phyloP scores from a whole-genome alignment of 2,888 invertebrate species.

The Ophion slaviceki region DNA sequence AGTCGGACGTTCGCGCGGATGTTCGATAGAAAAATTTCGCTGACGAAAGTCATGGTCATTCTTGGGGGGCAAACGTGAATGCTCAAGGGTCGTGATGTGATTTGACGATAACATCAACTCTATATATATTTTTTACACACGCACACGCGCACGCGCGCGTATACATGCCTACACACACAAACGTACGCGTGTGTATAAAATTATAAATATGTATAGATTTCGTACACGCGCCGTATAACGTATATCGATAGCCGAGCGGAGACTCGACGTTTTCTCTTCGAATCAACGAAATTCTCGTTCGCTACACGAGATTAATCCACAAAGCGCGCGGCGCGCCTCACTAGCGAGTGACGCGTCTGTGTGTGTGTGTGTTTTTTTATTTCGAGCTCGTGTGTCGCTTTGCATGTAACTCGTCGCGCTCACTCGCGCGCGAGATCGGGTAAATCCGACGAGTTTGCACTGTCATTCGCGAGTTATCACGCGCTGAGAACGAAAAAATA shows the following conservation, averaged over 20 bases:
- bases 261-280: constrained; percentile 26
- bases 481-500: constrained; percentile 12
- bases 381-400: too few species aligned
- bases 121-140: constrained; percentile 21
- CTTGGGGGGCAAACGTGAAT: constrained; percentile 69
- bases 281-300: constrained; percentile 41
- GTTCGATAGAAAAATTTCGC: constrained; percentile 68
- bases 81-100: constrained; percentile 72
- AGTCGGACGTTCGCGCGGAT: constrained; percentile 49
- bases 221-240: not conserved
- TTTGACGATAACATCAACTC: constrained; percentile 49
- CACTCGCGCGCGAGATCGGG: constrained; percentile 11
- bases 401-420: constrained; percentile 4
- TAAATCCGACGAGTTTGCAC: constrained; percentile 55
- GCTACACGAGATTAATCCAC: constrained; percentile 30
- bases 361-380: not conserved
- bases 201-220: not conserved
- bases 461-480: constrained; percentile 52
- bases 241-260: constrained; percentile 14
- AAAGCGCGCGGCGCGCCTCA: constrained; percentile 5
- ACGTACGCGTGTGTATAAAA: not conserved
- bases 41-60: constrained; percentile 78
- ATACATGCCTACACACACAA: constrained; percentile 3
- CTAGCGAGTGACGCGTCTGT: not conserved
- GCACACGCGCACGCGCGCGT: too few species aligned